A percentile compares a stretch with the other conserved stretches of the same genome.
Evolutionary conservation across 1,140 invertebrate species (phyloP).

Genomic region (Prorops nasuta): DNA sequence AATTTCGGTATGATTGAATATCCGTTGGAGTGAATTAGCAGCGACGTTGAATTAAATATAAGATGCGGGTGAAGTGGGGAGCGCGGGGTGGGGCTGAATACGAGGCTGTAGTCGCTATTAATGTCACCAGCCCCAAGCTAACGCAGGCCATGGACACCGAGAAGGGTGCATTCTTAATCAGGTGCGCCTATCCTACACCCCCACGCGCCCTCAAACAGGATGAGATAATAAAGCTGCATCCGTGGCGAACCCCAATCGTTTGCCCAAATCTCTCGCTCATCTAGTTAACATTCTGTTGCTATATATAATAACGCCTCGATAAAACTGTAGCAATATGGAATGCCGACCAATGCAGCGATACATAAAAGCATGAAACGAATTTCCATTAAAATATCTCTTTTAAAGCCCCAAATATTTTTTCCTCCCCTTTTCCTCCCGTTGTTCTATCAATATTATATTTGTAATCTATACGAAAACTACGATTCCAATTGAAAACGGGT

Average conservation of each 20-base stretch:
- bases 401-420: no score
- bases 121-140: constrained; percentile 37
- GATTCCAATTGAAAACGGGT: no score
- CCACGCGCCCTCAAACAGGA: constrained; percentile 11
- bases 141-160: constrained; percentile 31
- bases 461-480: no score
- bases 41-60: constrained; percentile 40
- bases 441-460: no score
- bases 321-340: constrained; percentile 12
- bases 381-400: no score
- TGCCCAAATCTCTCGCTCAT: constrained; percentile 6
- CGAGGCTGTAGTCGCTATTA: constrained; percentile 32
- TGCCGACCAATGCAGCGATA: no score
- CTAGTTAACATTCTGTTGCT: constrained; percentile 1
- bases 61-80: constrained; percentile 20
- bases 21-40: constrained; percentile 30
- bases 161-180: constrained; percentile 41
- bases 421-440: no score
- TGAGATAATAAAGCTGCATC: constrained; percentile 32
- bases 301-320: neutral
- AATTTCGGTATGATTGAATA: constrained; percentile 31
- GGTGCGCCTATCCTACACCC: constrained; percentile 13
- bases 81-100: constrained; percentile 11
- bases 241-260: constrained; percentile 13
- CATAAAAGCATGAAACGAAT: no score